These are phyloP conservation scores for Sycophaga agraensis DNA, from an alignment of 1,140 invertebrate genomes.

Conservation along the genomic window DNA sequence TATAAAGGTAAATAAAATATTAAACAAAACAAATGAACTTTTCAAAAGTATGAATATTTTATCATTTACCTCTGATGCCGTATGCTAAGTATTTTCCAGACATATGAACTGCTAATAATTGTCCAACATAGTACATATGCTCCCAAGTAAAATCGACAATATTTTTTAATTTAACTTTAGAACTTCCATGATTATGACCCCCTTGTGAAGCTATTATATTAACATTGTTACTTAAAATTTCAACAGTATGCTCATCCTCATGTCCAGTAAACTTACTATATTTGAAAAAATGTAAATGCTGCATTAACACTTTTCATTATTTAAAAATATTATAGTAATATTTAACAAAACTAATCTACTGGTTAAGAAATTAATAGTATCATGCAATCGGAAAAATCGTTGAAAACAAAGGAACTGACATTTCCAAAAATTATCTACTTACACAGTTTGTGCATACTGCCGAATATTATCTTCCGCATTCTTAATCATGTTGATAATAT, in stretches of 20 bases:
- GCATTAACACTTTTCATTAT: too few species aligned
- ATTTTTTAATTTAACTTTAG: constrained; percentile 87
- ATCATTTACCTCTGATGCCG: constrained; percentile 85
- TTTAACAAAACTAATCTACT: not conserved
- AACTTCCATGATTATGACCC: constrained; percentile 73
- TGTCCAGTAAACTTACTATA: constrained; percentile 69
- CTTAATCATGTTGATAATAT: constrained; percentile 43
- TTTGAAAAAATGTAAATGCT: constrained; percentile 14
- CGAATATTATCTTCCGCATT: constrained; percentile 39
- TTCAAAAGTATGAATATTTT: not conserved
- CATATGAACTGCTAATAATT: constrained; percentile 85
- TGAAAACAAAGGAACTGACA: constrained; percentile 1
- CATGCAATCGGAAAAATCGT: not conserved
- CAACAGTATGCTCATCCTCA: constrained; percentile 69
- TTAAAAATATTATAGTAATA: not conserved
- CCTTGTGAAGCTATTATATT: constrained; percentile 70
- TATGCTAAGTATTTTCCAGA: constrained; percentile 86
- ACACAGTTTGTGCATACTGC: constrained; percentile 44
- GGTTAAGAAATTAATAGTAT: not conserved
- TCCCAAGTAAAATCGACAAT: constrained; percentile 94
- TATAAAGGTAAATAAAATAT: not conserved
- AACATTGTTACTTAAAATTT: constrained; percentile 70
- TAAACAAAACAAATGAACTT: too few species aligned
- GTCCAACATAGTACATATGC: constrained; percentile 78
- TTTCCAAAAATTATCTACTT: constrained; percentile 29